Percentiles rank a stretch among this genome's conserved stretches.
These are phyloP conservation scores for Piscicola geometra DNA, from an alignment of 2,888 invertebrate genomes.

Conservation along the genomic window DNA sequence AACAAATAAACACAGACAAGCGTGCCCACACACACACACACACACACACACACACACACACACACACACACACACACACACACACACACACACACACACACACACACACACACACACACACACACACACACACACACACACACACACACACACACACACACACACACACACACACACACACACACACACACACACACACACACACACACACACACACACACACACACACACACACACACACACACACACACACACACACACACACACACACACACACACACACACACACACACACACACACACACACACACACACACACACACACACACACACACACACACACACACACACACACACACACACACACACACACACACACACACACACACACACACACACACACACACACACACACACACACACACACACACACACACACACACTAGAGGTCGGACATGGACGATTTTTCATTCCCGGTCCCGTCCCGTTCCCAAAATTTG, in stretches of 20 bases:
- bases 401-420: too few species aligned
- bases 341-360: too few species aligned
- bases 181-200: conserved; percentile 29
- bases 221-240: conserved; percentile 33
- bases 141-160: conserved; percentile 12
- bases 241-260: conserved; percentile 32
- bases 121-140: conserved; percentile 21
- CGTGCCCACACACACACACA: conserved; percentile 11
- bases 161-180: conserved; percentile 19
- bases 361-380: too few species aligned
- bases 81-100: conserved; percentile 7
- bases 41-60: conserved; percentile 23
- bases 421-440: too few species aligned
- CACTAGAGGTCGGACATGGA: too few species aligned
- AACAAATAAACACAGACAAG: conserved; percentile 1
- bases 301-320: neutral
- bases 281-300: conserved; percentile 28
- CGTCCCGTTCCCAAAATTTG: too few species aligned
- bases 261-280: conserved; percentile 31
- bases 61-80: conserved; percentile 11
- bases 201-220: conserved; percentile 33
- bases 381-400: too few species aligned
- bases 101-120: conserved; percentile 19
- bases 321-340: too few species aligned
- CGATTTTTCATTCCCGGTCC: too few species aligned